Conservation (phyloP, 2,888 invertebrate species). For the Selenia dentaria region DNA sequence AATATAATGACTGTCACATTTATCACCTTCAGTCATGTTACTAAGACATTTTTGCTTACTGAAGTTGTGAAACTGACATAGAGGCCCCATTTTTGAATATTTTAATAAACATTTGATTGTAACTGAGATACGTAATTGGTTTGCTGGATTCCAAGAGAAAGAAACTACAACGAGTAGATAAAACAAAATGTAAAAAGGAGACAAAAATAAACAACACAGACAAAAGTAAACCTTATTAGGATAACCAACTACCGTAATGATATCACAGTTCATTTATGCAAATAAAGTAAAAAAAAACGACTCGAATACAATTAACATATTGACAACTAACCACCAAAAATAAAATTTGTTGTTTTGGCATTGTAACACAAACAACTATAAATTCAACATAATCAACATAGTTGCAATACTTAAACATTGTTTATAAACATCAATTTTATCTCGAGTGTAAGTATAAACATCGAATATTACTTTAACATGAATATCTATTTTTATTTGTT, state of each 20-base stretch:
- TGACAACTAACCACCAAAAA: slow-evolving; percentile 33
- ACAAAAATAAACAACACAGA: slow-evolving; percentile 9
- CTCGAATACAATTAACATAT: slow-evolving; percentile 42
- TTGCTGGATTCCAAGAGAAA: too few species aligned
- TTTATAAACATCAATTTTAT: slow-evolving; percentile 13
- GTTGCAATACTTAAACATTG: slow-evolving; percentile 13
- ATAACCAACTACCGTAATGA: slow-evolving; percentile 74
- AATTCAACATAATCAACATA: slow-evolving; percentile 32
- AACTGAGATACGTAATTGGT: too few species aligned
- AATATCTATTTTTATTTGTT: slow-evolving; percentile 17
- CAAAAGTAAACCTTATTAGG: slow-evolving; percentile 22
- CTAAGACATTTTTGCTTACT: too few species aligned
- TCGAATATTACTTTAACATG: slow-evolving; percentile 26
- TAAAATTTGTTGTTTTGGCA: slow-evolving; percentile 54
- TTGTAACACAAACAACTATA: slow-evolving; percentile 37
- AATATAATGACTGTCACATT: too few species aligned
- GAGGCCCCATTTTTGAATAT: too few species aligned
- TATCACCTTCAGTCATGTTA: too few species aligned
- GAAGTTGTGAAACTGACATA: too few species aligned
- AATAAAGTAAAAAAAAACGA: slow-evolving; percentile 66
- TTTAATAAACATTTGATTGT: too few species aligned
- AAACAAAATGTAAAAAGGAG: slow-evolving; percentile 21
- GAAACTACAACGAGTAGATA: slow-evolving; percentile 35
- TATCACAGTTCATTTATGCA: slow-evolving; percentile 85
- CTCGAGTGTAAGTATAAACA: slow-evolving; percentile 23